phyloP scores from a whole-genome alignment of 2,888 invertebrate species.

The Yponomeuta cagnagella region DNA sequence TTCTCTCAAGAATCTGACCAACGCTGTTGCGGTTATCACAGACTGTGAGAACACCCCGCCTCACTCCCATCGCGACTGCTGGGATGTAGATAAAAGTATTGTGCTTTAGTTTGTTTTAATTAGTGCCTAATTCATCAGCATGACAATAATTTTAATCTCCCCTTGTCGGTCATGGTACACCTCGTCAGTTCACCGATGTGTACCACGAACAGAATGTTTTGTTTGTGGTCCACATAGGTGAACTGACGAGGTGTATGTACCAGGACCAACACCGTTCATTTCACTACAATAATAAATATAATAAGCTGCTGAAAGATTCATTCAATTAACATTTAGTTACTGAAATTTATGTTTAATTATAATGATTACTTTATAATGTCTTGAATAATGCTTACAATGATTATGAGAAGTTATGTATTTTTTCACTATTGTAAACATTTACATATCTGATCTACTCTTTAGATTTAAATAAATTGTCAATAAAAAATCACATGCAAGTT shows the following conservation, averaged over 20 bases:
- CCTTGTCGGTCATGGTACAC: too few relatives aligned
- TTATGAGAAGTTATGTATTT: slow-evolving; percentile 1
- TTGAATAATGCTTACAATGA: slow-evolving; percentile 6
- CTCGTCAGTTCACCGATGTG: too few relatives aligned
- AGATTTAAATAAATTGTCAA: neutral
- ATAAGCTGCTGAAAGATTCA: slow-evolving; percentile 3
- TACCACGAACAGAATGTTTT: too few relatives aligned
- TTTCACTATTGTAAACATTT: slow-evolving; percentile 7
- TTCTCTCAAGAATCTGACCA: slow-evolving; percentile 55
- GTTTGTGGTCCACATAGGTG: too few relatives aligned
- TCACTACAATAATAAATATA: neutral
- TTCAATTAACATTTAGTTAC: neutral
- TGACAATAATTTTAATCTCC: neutral
- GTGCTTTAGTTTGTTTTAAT: slow-evolving; percentile 37
- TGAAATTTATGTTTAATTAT: neutral
- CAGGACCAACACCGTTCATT: neutral
- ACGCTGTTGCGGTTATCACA: slow-evolving; percentile 43
- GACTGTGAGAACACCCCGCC: slow-evolving; percentile 72
- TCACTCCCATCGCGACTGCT: slow-evolving; percentile 62
- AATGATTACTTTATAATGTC: neutral
- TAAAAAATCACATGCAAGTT: neutral
- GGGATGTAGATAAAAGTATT: slow-evolving; percentile 70
- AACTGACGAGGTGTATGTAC: too few relatives aligned
- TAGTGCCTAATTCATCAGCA: neutral
- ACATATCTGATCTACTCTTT: neutral